Evolutionary conservation across 2,113 vertebrate species (phyloP).

Genomic region (Brachyhypopomus gauderio): DNA sequence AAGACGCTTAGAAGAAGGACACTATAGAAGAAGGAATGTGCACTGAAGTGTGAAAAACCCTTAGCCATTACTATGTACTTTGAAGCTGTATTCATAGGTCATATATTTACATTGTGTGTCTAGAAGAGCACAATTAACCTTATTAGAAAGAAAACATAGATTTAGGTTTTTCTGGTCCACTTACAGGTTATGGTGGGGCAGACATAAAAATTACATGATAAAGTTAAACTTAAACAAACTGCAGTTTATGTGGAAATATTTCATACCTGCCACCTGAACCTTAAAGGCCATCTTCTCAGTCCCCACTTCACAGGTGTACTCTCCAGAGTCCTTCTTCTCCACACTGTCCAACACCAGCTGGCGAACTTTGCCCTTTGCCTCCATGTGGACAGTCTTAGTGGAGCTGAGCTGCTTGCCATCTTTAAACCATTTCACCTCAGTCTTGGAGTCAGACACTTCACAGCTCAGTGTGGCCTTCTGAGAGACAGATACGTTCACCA

Average conservation of each 20-base stretch:
- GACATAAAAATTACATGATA: no score
- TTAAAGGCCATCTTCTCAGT: slow-evolving; percentile 77
- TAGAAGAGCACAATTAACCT: no score
- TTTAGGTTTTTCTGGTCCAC: no score
- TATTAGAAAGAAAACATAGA: no score
- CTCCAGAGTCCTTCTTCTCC: slow-evolving; percentile 80
- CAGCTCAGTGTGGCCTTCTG: slow-evolving; percentile 75
- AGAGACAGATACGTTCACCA: slow-evolving; percentile 70
- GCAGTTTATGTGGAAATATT: no score
- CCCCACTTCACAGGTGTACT: slow-evolving; percentile 79
- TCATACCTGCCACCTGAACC: slow-evolving; percentile 34
- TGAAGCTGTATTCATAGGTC: no score
- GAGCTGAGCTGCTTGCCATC: slow-evolving; percentile 76
- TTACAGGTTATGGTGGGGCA: no score
- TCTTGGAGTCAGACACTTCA: slow-evolving; percentile 74
- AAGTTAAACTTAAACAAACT: background rate
- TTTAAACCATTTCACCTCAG: slow-evolving; percentile 83
- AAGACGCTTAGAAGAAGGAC: no score
- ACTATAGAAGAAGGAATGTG: background rate
- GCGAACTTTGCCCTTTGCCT: slow-evolving; percentile 70
- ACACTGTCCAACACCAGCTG: slow-evolving; percentile 74
- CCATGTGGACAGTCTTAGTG: slow-evolving; percentile 71
- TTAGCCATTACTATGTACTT: no score
- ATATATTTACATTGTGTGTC: no score
- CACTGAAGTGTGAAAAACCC: no score